Base-by-base conservation (phyloP, 2,113 vertebrate genomes). In the Gallinago jamesoni region DNA sequence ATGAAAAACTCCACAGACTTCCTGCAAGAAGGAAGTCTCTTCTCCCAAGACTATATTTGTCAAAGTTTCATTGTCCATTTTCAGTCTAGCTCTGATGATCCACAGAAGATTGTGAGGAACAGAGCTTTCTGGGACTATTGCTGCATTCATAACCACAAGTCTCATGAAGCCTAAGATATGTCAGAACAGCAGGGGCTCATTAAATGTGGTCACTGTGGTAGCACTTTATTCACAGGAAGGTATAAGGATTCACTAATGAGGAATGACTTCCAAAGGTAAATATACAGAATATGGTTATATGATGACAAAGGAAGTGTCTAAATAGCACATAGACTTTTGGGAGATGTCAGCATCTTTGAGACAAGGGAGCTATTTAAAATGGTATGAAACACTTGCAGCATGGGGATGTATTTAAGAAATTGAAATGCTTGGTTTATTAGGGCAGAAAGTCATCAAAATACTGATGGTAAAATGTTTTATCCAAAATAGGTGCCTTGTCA, bases 101-200 rank as follows among this genome's bases (percentile, higher is more conserved):
- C 68, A 66, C 56, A 50, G 64, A 87, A 84, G 83, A 92, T 14
- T 8, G 17, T 48, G 77, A 94, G 48, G 60, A 88, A 5, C 53
- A 73, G 15, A 53, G 45, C 50, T 89, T 92, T 82, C 48, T 53
- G 45, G 22, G 45, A 60, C 85, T 78, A 14, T 22, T 76, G 53
- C 24, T 87, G 35, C 68, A 66, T 92, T 96, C 64, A 80, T 15
- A 91, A 63, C 17, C 45, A 48, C 25, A 68, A 95, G 70, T 53
- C 19, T 75, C 62, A 72, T 25, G 60, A 88, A 95, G 56, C 35
- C 48, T 72, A 63, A 64, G 68, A 73, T 45, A 72, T n/a, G 33
- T 75, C 88, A 84, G 60, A 95, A 70, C 85, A 86, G 75, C 72
- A 93, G 87, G 95, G n/a, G 62, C 76, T 96, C 91, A 90, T 89